Percentiles rank a stretch among this genome's conserved stretches.
These are phyloP conservation scores for Geococcyx californianus DNA, from an alignment of 2,113 vertebrate genomes.

Conservation along the genomic window DNA sequence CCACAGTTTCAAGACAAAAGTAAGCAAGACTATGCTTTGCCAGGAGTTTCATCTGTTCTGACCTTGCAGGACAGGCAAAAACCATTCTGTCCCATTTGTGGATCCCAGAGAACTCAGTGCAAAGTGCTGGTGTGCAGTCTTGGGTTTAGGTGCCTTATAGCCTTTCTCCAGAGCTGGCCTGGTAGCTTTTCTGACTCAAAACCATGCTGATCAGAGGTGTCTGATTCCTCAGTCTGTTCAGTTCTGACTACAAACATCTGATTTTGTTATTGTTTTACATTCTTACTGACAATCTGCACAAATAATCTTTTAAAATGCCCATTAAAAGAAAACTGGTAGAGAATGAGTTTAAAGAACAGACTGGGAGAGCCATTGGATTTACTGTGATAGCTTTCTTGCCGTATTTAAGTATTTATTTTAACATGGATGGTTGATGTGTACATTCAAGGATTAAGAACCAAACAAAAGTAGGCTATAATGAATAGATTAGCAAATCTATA, in stretches of 20 bases:
- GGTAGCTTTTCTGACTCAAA: not conserved
- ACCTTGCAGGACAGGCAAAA: not conserved
- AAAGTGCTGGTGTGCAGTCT: not conserved
- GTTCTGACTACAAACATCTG: not conserved
- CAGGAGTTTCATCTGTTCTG: not conserved
- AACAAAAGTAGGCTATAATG: not conserved
- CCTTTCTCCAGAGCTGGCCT: not conserved
- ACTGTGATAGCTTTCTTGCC: not conserved
- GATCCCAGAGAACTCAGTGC: not conserved
- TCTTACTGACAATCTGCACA: not conserved
- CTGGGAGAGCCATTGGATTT: not conserved
- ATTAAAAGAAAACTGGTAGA: not conserved
- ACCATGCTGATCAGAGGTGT: not conserved
- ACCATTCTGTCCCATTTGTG: not conserved
- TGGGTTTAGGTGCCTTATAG: not conserved
- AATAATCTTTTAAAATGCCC: not conserved
- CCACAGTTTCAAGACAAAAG: not conserved
- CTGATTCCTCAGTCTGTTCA: not conserved
- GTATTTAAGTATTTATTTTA: constrained; percentile 14
- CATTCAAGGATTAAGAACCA: constrained; percentile 16
- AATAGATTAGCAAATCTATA: not conserved
- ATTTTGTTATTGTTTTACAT: not conserved
- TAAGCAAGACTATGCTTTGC: not conserved
- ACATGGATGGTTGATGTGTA: not conserved
- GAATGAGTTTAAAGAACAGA: not conserved